phyloP scores from a whole-genome alignment of 1,140 invertebrate genomes.

The Drosophila kepulauana region DNA sequence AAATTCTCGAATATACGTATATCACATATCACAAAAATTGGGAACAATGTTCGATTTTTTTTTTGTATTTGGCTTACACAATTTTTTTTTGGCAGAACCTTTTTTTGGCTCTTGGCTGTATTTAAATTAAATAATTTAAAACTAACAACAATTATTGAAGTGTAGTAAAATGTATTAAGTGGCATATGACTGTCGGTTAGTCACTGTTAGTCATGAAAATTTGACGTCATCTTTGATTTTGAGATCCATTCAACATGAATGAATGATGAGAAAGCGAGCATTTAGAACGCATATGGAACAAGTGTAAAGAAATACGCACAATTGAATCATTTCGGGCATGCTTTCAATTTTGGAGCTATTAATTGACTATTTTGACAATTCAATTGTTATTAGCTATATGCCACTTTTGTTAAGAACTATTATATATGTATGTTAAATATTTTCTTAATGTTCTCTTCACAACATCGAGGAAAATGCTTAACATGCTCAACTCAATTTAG shows the following conservation, averaged over 20 bases:
- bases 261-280: slow-evolving; percentile 5
- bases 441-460: slow-evolving; percentile 28
- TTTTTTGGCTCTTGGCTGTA: slow-evolving; percentile 19
- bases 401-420: slow-evolving; percentile 18
- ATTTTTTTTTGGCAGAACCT: slow-evolving; percentile 18
- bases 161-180: slow-evolving; percentile 39
- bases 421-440: slow-evolving; percentile 38
- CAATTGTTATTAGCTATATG: slow-evolving; percentile 16
- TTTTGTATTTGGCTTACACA: slow-evolving; percentile 33
- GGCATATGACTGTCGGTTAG: slow-evolving; percentile 25
- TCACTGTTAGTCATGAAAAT: neutral
- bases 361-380: neutral
- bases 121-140: slow-evolving; percentile 27
- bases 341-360: slow-evolving; percentile 1
- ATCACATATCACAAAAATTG: slow-evolving; percentile 80
- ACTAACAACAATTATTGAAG: slow-evolving; percentile 26
- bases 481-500: slow-evolving; percentile 21
- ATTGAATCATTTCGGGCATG: slow-evolving; percentile 14
- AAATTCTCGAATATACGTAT: slow-evolving; percentile 45
- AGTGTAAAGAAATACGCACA: neutral
- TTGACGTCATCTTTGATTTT: neutral
- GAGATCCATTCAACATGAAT: neutral
- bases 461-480: slow-evolving; percentile 36
- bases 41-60: slow-evolving; percentile 79
- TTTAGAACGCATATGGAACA: slow-evolving; percentile 4